Evolutionary conservation across 2,888 invertebrate species (phyloP).

Genomic region (Rapana venosa): DNA sequence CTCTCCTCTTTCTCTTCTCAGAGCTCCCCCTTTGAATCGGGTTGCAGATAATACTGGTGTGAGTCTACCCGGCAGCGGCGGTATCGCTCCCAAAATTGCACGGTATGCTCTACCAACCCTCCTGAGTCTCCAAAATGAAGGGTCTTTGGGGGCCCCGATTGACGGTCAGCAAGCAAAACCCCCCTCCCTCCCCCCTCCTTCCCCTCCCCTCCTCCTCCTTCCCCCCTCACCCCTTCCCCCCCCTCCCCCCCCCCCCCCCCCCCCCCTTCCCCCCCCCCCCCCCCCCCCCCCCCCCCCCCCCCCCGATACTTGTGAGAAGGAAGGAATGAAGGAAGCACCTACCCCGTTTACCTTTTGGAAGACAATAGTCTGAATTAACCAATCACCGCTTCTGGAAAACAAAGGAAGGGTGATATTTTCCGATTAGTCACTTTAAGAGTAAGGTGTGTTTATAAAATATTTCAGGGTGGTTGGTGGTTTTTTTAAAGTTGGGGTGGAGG

Average conservation of each 20-base stretch:
- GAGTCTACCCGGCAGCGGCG: not conserved
- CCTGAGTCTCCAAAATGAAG: constrained; percentile 7
- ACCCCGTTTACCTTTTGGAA: not conserved
- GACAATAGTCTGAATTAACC: not conserved
- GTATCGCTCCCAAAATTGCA: not conserved
- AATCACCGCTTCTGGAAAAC: not conserved
- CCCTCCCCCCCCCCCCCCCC: no score
- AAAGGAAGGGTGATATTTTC: not conserved
- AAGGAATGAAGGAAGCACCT: not conserved
- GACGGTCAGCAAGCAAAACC: not conserved
- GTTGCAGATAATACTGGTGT: not conserved
- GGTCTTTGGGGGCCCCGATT: not conserved
- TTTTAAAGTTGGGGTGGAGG: no score
- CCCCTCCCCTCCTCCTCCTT: no score
- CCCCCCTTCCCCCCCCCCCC: no score
- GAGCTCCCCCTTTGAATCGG: not conserved
- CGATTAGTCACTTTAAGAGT: not conserved
- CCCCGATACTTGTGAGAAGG: not conserved
- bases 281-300: no score
- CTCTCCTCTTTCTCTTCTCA: no score
- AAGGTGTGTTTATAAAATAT: not conserved
- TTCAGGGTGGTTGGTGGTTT: no score
- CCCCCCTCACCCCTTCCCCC: no score
- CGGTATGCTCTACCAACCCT: not conserved
- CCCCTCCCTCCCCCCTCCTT: no score